Conservation (phyloP, 1,140 invertebrate species). For the Saccostrea cuccullata region DNA sequence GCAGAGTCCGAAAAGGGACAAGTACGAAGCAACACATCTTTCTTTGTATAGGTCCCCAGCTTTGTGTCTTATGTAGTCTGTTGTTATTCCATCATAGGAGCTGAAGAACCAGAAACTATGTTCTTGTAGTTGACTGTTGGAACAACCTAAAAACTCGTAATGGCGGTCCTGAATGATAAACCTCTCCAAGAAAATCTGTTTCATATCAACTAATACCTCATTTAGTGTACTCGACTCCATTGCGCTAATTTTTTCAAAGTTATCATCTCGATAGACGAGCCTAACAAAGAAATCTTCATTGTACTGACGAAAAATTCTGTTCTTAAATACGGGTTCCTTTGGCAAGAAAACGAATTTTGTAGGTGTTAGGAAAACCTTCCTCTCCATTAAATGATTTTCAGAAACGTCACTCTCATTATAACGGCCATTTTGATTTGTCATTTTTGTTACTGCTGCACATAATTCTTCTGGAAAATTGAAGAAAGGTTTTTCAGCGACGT, state of each 20-base stretch:
- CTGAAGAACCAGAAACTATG: conserved; percentile 44
- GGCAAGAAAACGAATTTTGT: conserved; percentile 3
- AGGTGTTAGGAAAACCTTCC: conserved; percentile 39
- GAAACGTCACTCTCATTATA: background rate
- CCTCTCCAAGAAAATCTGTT: background rate
- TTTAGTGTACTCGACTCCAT: background rate
- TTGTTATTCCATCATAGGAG: conserved; percentile 1
- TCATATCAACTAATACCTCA: background rate
- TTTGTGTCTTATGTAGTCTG: conserved; percentile 7
- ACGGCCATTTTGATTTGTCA: background rate
- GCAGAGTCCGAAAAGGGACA: conserved; percentile 43
- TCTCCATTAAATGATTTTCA: background rate
- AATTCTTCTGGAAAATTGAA: background rate
- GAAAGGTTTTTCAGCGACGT: background rate
- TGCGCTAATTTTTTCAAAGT: conserved; percentile 34
- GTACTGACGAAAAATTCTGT: conserved; percentile 42
- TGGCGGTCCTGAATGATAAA: conserved; percentile 5
- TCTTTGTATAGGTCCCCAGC: conserved; percentile 25
- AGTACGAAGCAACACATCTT: conserved; percentile 40
- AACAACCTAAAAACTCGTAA: conserved; percentile 40
- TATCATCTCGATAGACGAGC: conserved; percentile 41
- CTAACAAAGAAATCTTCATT: conserved; percentile 40
- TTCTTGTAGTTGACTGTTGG: conserved; percentile 45
- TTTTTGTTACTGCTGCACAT: background rate
- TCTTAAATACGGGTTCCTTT: conserved; percentile 39